These are phyloP conservation scores for Brachionus sp. DNA, from an alignment of 1,140 invertebrate genomes.

Conservation along the genomic window DNA sequence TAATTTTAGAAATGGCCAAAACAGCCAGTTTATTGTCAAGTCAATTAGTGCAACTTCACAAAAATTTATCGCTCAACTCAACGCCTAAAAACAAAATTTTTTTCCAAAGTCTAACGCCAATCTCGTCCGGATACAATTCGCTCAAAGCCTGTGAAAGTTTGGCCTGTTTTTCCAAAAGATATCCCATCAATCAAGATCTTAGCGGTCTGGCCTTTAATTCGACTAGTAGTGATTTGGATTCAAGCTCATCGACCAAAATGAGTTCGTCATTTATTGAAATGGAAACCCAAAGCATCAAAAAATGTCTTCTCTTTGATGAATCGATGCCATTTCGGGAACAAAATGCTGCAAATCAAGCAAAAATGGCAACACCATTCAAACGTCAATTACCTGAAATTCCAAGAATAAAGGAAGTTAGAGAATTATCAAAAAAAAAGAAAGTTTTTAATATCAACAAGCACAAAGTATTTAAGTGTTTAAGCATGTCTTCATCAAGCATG, in stretches of 20 bases:
- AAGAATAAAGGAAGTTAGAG: background rate
- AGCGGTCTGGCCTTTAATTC: background rate
- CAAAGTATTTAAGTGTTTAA: background rate
- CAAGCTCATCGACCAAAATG: background rate
- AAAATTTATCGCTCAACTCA: background rate
- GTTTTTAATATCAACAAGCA: background rate
- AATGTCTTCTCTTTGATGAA: background rate
- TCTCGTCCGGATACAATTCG: constrained; percentile 4
- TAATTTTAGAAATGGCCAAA: constrained; percentile 1
- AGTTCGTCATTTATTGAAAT: background rate
- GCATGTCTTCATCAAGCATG: constrained; percentile 9
- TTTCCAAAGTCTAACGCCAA: background rate
- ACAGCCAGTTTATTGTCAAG: background rate
- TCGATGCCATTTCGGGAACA: background rate
- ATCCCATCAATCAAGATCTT: background rate
- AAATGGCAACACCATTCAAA: background rate
- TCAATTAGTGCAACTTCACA: constrained; percentile 8
- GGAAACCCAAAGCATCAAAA: background rate
- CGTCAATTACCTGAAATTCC: background rate
- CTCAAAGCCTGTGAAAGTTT: constrained; percentile 6
- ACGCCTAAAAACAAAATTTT: background rate
- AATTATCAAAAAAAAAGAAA: background rate
- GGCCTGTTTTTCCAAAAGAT: background rate
- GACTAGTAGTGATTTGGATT: background rate
- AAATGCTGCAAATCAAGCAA: background rate